Evolutionary conservation across 2,113 vertebrate genomes (phyloP).

Genomic region (Micronycteris hirsuta): DNA sequence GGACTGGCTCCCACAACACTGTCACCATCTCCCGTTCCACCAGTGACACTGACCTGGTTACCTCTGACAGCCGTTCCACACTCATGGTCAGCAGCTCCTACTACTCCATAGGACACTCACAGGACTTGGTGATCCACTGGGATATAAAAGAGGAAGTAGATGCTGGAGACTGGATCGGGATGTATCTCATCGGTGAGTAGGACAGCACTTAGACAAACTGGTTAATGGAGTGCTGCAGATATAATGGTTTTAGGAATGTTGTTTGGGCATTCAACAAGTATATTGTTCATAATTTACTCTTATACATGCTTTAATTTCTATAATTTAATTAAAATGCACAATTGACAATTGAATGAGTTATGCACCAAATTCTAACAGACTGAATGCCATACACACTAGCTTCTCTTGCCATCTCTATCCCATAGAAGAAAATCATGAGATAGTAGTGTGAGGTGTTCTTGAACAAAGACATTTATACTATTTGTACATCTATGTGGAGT

Average conservation of each 20-base stretch:
- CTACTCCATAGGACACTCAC: constrained; percentile 91
- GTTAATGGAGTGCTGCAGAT: accelerated
- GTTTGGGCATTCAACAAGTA: not conserved
- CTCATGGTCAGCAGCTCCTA: constrained; percentile 93
- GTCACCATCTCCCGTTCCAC: constrained; percentile 91
- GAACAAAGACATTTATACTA: not conserved
- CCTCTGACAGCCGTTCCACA: constrained; percentile 93
- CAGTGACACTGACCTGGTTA: constrained; percentile 95
- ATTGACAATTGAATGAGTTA: not conserved
- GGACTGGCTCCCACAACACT: constrained; percentile 77
- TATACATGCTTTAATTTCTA: not conserved
- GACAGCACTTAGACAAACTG: not conserved
- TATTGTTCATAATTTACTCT: not conserved
- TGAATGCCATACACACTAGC: not conserved
- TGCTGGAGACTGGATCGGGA: constrained; percentile 98
- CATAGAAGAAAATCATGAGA: not conserved
- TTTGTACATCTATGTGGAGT: not conserved
- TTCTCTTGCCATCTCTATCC: not conserved
- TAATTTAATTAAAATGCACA: not conserved
- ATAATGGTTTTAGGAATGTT: accelerated
- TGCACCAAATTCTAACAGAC: not conserved
- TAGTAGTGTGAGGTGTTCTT: not conserved
- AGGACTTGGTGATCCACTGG: constrained; percentile 94
- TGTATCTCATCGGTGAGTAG: constrained; percentile 94
- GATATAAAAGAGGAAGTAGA: constrained; percentile 99